Evolutionary conservation across 2,797 vertebrate species (phyloP).

Genomic region (Champsocephalus esox): DNA sequence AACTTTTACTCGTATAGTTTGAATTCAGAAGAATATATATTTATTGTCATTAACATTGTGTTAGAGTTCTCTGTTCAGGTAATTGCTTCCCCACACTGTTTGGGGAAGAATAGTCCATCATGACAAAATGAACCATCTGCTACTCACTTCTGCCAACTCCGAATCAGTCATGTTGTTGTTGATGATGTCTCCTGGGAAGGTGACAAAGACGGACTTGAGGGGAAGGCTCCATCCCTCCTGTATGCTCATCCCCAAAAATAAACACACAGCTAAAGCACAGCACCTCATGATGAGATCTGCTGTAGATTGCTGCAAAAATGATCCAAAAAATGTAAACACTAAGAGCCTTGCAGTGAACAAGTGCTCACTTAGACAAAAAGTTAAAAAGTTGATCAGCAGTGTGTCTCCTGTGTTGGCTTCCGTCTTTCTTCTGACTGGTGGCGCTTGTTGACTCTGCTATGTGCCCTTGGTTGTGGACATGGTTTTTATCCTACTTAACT

Average conservation of each 20-base stretch:
- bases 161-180: slow-evolving; percentile 81
- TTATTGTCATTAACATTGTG: slow-evolving; percentile 18
- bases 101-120: slow-evolving; percentile 22
- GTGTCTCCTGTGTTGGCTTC: slow-evolving; percentile 37
- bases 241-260: slow-evolving; percentile 81
- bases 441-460: slow-evolving; percentile 57
- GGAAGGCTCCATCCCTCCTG: slow-evolving; percentile 77
- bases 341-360: slow-evolving; percentile 28
- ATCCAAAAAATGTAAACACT: not conserved
- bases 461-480: slow-evolving; percentile 56
- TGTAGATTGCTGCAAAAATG: slow-evolving; percentile 30
- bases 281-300: slow-evolving; percentile 76
- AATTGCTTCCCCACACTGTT: slow-evolving; percentile 34
- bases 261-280: slow-evolving; percentile 67
- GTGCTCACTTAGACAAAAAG: slow-evolving; percentile 14
- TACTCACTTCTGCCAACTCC: slow-evolving; percentile 91
- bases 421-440: slow-evolving; percentile 61
- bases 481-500: slow-evolving; percentile 80
- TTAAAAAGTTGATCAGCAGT: slow-evolving; percentile 22
- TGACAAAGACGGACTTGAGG: slow-evolving; percentile 80
- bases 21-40: slow-evolving; percentile 1
- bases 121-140: slow-evolving; percentile 62
- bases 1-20: not conserved
- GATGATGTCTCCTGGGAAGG: slow-evolving; percentile 89
- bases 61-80: slow-evolving; percentile 16